Evolutionary conservation across 2,888 invertebrate species (phyloP), one percentile per base, ranked within the genome.

Genomic region (Antitype chi): DNA sequence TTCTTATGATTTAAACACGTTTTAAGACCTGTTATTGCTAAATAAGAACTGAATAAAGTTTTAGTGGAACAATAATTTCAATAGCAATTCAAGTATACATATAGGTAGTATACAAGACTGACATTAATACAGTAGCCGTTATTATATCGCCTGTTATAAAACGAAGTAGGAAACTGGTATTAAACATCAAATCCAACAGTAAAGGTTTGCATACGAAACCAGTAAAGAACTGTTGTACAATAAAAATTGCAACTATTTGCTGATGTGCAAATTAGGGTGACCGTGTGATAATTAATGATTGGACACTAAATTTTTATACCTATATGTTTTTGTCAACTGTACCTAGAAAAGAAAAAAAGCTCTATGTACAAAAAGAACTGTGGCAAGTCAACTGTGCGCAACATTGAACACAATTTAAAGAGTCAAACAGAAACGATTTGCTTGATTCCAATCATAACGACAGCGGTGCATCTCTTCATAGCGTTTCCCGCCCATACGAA

Each of bases 401-500:
- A 80, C 38, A 80, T 69, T 69, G 55, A 70, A 69, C 47, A 62
- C 11, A 20, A 70, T 73, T 70, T 60, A 76, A 63, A 82, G 25
- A 88, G 82, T 81, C 83, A 84, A 91, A 90, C 88, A 90, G 88
- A 90, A 90, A 89, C 91, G 88, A 90, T 90, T 89, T 88, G 86
- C 89, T 84, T 66, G 91, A 93, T 92, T 87, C 81, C 80, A 90
- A 93, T 92, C 91, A 87, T 90, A 91, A 89, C 90, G 90, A 91
- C 90, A 88, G 87, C 91, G 90, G 90, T 81, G 88, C 82, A 88
- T 91, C 91, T 92, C 92, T 91, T 93, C 91, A 90, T 91, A 91
- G 90, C 92, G 90, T 93, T 95, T 95, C 93, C 95, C 95, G 95
- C 95, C 94, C 94, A 95, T 94, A 94, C 93, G 93, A 92, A 92